These are phyloP conservation scores for Crenichthys baileyi DNA, from an alignment of 2,797 vertebrate genomes.

Conservation along the genomic window DNA sequence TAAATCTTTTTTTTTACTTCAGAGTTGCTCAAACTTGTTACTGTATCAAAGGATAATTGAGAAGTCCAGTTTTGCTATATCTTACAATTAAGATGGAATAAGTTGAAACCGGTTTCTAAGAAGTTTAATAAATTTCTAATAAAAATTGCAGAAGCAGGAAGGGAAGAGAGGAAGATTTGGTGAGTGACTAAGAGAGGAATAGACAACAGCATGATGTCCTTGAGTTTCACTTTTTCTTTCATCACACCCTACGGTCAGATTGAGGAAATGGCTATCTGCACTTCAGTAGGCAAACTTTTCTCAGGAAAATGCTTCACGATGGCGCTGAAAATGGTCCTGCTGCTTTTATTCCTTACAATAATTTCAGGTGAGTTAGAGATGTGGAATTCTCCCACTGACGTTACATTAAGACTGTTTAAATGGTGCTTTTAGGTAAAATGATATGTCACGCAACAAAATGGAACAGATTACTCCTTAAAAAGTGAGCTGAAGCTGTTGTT, in stretches of 20 bases:
- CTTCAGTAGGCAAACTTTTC: neutral
- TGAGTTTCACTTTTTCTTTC: neutral
- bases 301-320: neutral
- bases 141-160: neutral
- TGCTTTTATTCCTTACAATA: neutral
- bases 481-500: too few relatives aligned
- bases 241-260: too few relatives aligned
- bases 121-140: neutral
- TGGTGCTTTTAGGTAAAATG: too few relatives aligned
- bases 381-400: too few relatives aligned
- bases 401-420: too few relatives aligned
- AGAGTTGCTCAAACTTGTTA: too few relatives aligned
- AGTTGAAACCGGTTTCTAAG: neutral
- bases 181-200: neutral
- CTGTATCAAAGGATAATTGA: neutral
- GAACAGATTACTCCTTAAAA: too few relatives aligned
- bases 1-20: too few relatives aligned
- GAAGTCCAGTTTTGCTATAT: neutral
- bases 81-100: neutral
- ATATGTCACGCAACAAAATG: too few relatives aligned
- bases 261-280: neutral
- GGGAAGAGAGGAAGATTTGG: neutral
- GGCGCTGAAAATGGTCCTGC: neutral
- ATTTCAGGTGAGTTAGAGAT: slow-evolving; percentile 15
- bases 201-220: neutral